phyloP scores from a whole-genome alignment of 2,888 invertebrate genomes.

The Ganaspis brasiliensis region DNA sequence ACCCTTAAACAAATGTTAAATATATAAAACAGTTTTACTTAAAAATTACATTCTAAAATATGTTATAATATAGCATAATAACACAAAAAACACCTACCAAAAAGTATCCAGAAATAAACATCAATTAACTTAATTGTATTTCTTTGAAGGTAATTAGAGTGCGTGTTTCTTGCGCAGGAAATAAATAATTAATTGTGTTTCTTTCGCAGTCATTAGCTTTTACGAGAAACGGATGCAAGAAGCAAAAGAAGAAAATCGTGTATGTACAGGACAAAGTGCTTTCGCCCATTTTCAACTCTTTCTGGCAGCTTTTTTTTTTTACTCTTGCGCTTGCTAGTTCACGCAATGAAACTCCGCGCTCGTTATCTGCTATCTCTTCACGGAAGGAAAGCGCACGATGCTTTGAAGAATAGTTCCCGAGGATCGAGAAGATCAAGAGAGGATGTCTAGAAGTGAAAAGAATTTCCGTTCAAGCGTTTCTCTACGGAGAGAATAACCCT shows the following conservation, averaged over 20 bases:
- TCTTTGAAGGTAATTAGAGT: neutral
- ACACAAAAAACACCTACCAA: no score
- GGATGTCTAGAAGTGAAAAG: constrained; percentile 25
- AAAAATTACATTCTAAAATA: no score
- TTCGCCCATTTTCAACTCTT: neutral
- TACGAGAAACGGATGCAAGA: constrained; percentile 17
- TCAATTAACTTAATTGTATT: neutral
- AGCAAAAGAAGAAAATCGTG: constrained; percentile 16
- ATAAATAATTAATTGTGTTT: constrained; percentile 3
- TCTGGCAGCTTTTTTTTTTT: constrained; percentile 3
- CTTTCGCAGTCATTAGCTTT: neutral
- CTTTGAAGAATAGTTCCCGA: constrained; percentile 24
- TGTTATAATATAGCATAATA: no score
- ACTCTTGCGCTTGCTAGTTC: neutral
- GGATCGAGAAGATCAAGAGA: constrained; percentile 28
- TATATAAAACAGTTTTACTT: no score
- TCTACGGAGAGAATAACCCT: constrained; percentile 5
- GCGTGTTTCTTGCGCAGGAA: neutral
- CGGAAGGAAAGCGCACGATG: constrained; percentile 25
- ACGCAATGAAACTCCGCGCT: constrained; percentile 39
- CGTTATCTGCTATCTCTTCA: constrained; percentile 36
- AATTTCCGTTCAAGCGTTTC: constrained; percentile 28
- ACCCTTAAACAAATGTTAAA: no score
- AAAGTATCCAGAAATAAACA: no score
- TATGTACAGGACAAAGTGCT: constrained; percentile 14